Evolutionary conservation across 2,797 vertebrate species (phyloP), one percentile per base, ranked within the genome.

Genomic region (Phalanger gymnotis): DNA sequence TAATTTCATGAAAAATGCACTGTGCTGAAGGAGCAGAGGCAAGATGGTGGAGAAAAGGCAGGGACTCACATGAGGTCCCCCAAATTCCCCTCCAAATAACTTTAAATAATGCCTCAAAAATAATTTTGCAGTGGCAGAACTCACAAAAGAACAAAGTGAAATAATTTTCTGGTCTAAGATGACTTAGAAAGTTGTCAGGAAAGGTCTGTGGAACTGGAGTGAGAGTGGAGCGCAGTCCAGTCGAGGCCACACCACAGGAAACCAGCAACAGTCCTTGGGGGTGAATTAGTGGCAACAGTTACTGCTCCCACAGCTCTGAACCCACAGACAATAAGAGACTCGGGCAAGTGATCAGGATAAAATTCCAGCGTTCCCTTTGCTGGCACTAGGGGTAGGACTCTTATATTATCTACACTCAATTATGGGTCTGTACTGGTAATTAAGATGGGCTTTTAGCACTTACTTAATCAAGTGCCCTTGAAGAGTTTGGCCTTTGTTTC

Each of bases 261-360:
- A 66, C 4, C 3, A n/a, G 31, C 34, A 66, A n/a, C 13, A 66
- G 13, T n/a, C 0, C 14, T 19, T 5, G 34, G 3, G 1, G 34
- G 34, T 66, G 14, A 66, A 66, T 66, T 34, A 66, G 61, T n/a
- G 30, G 14, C 34, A 66, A 30, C 4, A 66, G 61, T 16, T 16
- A 66, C 34, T 66, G 14, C 31, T 16, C n/a, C 34, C 31, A 66
- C 14, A 66, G 14, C 34, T 66, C 14, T n/a, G 4, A n/a, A 16
- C 14, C 61, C 34, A n/a, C 6, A n/a, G 13, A 66, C 1, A 0
- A n/a, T n/a, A 16, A n/a, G 5, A 5, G 34, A 14, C 0, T n/a
- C 34, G n/a, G 14, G n/a, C 34, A 66, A n/a, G 4, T 19, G 13
- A 1, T 66, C 31, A 66, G 12, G n/a, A 66, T 5, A 14, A 66